Conservation (phyloP, 2,888 invertebrate genomes). For the Dasypolia templi region DNA sequence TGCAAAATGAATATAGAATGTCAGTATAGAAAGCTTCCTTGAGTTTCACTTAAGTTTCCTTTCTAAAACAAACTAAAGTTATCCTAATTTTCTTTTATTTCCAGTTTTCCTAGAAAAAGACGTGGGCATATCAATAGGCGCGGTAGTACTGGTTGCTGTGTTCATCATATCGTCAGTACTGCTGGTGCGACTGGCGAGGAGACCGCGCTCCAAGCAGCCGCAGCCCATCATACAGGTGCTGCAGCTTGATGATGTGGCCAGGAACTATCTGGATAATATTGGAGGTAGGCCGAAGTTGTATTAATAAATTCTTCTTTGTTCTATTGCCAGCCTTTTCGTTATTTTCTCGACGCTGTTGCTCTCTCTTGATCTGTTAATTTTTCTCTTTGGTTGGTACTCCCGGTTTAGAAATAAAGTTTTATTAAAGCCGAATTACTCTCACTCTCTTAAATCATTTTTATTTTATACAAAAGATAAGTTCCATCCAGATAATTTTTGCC, state of each 20-base stretch:
- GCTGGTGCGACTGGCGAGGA: slow-evolving; percentile 76
- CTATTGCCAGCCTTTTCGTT: neutral
- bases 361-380: neutral
- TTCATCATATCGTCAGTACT: slow-evolving; percentile 81
- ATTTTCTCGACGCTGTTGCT: neutral
- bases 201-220: slow-evolving; percentile 78
- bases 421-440: neutral
- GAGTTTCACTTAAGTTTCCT: too few species aligned
- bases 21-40: too few species aligned
- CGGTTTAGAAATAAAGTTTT: too few species aligned
- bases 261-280: slow-evolving; percentile 84
- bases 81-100: slow-evolving; percentile 55
- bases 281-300: slow-evolving; percentile 70
- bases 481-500: neutral
- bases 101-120: slow-evolving; percentile 84
- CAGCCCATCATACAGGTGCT: slow-evolving; percentile 86
- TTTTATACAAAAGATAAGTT: neutral
- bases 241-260: slow-evolving; percentile 85
- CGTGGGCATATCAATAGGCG: slow-evolving; percentile 86
- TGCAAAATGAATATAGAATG: too few species aligned
- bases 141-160: slow-evolving; percentile 79
- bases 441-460: neutral
- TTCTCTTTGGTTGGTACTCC: neutral
- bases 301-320: neutral
- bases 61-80: too few species aligned